phyloP scores from a whole-genome alignment of 1,140 invertebrate genomes.

The Drosophila elegans region DNA sequence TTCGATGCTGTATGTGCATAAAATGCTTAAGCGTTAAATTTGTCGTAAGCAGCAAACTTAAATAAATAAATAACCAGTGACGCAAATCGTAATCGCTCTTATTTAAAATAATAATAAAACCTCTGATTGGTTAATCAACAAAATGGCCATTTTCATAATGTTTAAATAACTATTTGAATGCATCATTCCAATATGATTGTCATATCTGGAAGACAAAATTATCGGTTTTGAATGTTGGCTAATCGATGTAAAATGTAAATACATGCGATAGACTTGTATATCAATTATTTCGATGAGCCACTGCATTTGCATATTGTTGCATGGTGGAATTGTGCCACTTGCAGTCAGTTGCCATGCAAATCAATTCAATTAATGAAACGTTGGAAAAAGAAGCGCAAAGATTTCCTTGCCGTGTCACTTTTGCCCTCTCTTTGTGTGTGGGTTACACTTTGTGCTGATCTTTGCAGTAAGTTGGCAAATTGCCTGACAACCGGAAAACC shows the following conservation, averaged over 20 bases:
- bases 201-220: too few relatives aligned
- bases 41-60: too few relatives aligned
- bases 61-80: too few relatives aligned
- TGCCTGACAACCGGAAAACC: slow-evolving; percentile 76
- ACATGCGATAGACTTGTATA: neutral
- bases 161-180: too few relatives aligned
- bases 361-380: slow-evolving; percentile 80
- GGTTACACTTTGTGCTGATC: slow-evolving; percentile 73
- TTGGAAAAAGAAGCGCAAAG: slow-evolving; percentile 63
- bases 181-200: too few relatives aligned
- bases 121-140: too few relatives aligned
- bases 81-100: too few relatives aligned
- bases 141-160: too few relatives aligned
- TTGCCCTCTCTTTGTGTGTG: slow-evolving; percentile 34
- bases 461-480: slow-evolving; percentile 81
- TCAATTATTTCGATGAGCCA: neutral
- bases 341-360: slow-evolving; percentile 50
- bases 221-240: too few relatives aligned
- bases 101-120: too few relatives aligned
- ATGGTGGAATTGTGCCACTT: slow-evolving; percentile 45
- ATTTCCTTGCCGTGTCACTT: slow-evolving; percentile 43
- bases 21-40: too few relatives aligned
- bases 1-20: too few relatives aligned
- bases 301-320: slow-evolving; percentile 23
- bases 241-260: neutral